A percentile compares a stretch with the other conserved stretches of the same genome.
Conservation (phyloP, 2,113 vertebrate genomes). For the Neodon shergylaensis region DNA sequence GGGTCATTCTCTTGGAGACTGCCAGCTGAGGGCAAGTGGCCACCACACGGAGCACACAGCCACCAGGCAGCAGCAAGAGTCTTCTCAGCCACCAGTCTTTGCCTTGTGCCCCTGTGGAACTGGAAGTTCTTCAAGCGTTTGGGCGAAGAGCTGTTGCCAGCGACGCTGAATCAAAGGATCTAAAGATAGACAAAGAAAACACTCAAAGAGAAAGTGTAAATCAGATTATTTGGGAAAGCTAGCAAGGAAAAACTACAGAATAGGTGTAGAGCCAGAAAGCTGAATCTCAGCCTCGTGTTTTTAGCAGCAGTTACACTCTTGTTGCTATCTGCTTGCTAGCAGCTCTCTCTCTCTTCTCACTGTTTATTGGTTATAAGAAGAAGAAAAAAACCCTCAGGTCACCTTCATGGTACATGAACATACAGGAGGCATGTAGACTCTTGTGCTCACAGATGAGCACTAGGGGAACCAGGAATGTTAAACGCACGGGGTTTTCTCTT, state of each 20-base stretch:
- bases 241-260: conserved; percentile 54
- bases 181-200: conserved; percentile 74
- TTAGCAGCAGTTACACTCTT: neutral
- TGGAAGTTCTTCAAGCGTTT: conserved; percentile 62
- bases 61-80: neutral
- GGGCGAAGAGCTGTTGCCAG: conserved; percentile 41
- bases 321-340: neutral
- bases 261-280: neutral
- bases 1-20: accelerated
- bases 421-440: neutral
- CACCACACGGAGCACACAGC: neutral
- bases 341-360: accelerated
- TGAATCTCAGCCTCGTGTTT: neutral
- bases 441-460: neutral
- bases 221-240: conserved; percentile 54
- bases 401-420: neutral
- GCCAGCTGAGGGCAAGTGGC: neutral
- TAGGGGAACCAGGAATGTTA: neutral
- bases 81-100: neutral
- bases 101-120: neutral
- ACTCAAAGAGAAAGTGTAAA: conserved; percentile 68
- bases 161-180: conserved; percentile 55
- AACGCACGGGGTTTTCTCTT: neutral
- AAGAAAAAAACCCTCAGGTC: neutral
- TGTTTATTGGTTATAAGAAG: neutral